Percentiles rank a stretch among this genome's conserved stretches.
Conservation (phyloP, 2,113 vertebrate genomes). For the Brachyhypopomus occidentalis region DNA sequence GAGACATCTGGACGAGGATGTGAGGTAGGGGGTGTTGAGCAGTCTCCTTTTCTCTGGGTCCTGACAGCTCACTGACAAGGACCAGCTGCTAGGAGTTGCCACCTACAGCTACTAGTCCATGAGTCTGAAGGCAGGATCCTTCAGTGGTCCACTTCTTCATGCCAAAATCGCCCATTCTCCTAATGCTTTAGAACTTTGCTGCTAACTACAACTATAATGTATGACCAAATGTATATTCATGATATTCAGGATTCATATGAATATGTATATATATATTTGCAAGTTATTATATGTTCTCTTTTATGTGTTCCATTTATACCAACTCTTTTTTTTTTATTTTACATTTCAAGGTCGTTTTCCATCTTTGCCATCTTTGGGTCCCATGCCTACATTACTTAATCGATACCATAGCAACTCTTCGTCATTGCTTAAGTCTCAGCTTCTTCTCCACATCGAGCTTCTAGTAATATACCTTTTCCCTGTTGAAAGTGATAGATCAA, state of each 20-base stretch:
- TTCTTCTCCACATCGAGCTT: slow-evolving; percentile 32
- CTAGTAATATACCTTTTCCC: slow-evolving; percentile 45
- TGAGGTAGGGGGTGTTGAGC: slow-evolving; percentile 52
- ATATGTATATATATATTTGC: background rate
- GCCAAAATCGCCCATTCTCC: background rate
- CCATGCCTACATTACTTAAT: background rate
- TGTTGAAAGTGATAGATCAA: slow-evolving; percentile 44
- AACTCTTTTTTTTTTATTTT: no score
- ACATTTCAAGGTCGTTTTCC: no score
- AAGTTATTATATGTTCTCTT: no score
- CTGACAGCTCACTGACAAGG: slow-evolving; percentile 67
- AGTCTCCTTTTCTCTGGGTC: slow-evolving; percentile 48
- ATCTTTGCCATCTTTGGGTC: background rate
- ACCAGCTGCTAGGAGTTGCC: slow-evolving; percentile 61
- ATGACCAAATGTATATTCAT: background rate
- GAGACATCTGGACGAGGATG: slow-evolving; percentile 59
- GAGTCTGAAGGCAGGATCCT: slow-evolving; percentile 39
- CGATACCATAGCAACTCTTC: background rate
- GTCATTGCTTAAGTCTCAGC: slow-evolving; percentile 4
- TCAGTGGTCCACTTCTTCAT: slow-evolving; percentile 35
- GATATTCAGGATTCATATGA: background rate
- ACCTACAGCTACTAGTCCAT: slow-evolving; percentile 53
- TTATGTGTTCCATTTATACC: no score
- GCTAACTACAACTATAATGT: background rate
- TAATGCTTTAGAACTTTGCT: background rate